A percentile compares a stretch with the other conserved stretches of the same genome.
Conservation (phyloP, 2,113 vertebrate species). For the Myocastor coypus region DNA sequence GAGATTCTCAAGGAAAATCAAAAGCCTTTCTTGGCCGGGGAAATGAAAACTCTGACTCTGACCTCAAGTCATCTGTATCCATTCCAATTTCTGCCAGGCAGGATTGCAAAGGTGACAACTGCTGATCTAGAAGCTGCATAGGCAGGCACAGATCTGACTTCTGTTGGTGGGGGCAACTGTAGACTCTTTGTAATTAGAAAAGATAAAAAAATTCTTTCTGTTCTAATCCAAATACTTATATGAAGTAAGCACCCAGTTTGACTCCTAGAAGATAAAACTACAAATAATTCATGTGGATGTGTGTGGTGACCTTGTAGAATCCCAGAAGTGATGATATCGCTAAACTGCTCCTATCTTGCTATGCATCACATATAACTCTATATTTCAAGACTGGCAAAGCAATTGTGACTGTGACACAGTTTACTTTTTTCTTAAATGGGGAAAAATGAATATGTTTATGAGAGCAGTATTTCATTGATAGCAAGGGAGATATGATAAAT, state of each 20-base stretch:
- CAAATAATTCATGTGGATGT: background rate
- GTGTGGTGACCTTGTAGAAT: background rate
- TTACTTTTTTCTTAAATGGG: background rate
- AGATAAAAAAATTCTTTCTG: background rate
- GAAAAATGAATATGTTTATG: background rate
- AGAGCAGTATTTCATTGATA: background rate
- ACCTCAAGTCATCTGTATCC: background rate
- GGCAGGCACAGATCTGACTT: background rate
- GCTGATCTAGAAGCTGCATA: slow-evolving; percentile 25
- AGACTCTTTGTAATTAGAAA: slow-evolving; percentile 59
- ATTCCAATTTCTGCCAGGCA: background rate
- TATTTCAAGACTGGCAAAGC: background rate
- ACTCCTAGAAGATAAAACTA: background rate
- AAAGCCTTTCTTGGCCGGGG: background rate
- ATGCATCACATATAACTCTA: background rate
- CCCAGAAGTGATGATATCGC: background rate
- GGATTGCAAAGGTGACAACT: slow-evolving; percentile 21
- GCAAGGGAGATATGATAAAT: background rate
- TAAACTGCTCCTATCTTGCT: background rate
- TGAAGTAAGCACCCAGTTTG: background rate
- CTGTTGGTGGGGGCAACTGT: slow-evolving; percentile 42
- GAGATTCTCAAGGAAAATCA: background rate
- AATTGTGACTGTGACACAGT: background rate
- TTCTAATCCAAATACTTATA: background rate
- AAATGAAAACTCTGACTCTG: slow-evolving; percentile 43